Evolutionary conservation across 2,113 vertebrate genomes (phyloP), one percentile per base, ranked within the genome.

Genomic region (Lophius piscatorius): DNA sequence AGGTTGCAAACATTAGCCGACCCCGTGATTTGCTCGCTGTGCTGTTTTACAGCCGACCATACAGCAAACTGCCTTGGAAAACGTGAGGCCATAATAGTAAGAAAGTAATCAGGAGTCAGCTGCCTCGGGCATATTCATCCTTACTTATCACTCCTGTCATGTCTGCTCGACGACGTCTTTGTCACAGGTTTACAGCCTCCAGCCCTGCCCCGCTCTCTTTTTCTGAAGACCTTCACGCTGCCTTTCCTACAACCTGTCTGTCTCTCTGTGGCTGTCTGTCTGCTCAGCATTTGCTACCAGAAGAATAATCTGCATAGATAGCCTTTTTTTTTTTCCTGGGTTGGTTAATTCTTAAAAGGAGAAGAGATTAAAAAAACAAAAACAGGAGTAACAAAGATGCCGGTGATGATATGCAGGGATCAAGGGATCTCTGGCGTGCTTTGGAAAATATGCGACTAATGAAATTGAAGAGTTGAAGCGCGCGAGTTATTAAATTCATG

Each of bases 31-130:
- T 52, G 76, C 87, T 84, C 70, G 60, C 78, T 74, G 60, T 63
- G 52, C 58, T 75, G 81, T 88, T 89, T 88, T 83, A 87, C 51
- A 20, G 73, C 75, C 55, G 64, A 51, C 81, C 44, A 16, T 72
- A 80, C 29, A 72, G 63, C 67, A 70, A 67, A 73, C 28, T 59
- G 48, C 79, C 71, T 57, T 29, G 48, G 62, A 82, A 70, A 81
- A 77, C 73, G 46, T 74, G 66, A 70, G 26, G 78, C 83, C 74
- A 81, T 87, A 84, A 85, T 82, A 85, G 86, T 78, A 56, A 57
- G 82, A 68, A 83, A 52, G 83, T 90, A 91, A 91, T 91, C 83
- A 90, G 59, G 45, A 70, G 65, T 74, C 77, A 69, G 63, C 76
- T 80, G 84, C 86, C 73, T 58, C 60, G 31, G 76, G 85, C 82